Evolutionary conservation across 2,888 invertebrate species (phyloP), one percentile per base, ranked within the genome.

Genomic region (Scaptodrosophila latifasciaeformis): DNA sequence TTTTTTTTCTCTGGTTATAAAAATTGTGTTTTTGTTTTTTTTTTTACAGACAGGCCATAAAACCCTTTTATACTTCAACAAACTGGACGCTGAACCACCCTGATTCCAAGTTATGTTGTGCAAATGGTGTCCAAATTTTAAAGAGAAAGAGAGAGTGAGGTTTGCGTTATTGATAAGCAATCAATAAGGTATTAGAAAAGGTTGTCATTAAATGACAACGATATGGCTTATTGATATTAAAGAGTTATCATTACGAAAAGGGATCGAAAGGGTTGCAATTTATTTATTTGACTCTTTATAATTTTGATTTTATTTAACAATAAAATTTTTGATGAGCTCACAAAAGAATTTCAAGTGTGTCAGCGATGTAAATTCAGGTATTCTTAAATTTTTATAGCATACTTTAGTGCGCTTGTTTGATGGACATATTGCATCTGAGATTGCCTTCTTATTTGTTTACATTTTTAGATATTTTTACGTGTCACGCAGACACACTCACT

Each of bases 61-160:
- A 68, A 77, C 81, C 75, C 81, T 80, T 75, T 78, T 80, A 74
- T 75, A 75, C 75, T 74, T 75, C 75, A 75, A 80, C 75, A 74
- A 60, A 45, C 45, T 49, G 52, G 18, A 42, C 53, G 51, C 55
- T 49, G 29, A 2, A 1, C 2, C 12, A 29, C 12, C 18, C 69
- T 64, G 66, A 75, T 80, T 54, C 75, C 75, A 59, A 75, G 78
- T 75, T 80, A 75, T 75, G 68, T 80, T 69, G 81, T 75, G 75
- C 45, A 63, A 72, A 72, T 72, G 40, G 54, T 45, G 53, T 35
- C 37, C 24, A 7, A 24, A 7, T 7, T 7, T 3, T n/a, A n/a
- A n/a, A n/a, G n/a, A n/a, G n/a, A n/a, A n/a, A n/a, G n/a, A n/a
- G n/a, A n/a, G 51, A 59, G 50, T 55, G 56, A 49, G 67, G 56